phyloP scores from a whole-genome alignment of 2,113 vertebrate species.

The Hippopotamus amphibius region DNA sequence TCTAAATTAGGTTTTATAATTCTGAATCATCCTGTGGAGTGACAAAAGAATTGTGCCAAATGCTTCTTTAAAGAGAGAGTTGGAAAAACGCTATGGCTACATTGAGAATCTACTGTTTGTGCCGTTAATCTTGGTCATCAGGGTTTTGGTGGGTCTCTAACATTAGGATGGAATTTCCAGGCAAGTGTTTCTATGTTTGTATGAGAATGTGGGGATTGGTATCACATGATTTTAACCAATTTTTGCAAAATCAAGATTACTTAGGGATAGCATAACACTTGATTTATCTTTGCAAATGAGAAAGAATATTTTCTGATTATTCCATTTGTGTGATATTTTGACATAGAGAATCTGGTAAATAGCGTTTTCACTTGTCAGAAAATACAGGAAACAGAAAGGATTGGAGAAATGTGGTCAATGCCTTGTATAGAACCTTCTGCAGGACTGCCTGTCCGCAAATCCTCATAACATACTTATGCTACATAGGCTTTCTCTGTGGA shows the following conservation, averaged over 20 bases:
- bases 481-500: background rate
- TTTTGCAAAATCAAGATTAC: constrained; percentile 44
- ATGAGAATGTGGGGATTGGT: background rate
- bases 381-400: background rate
- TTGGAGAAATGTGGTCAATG: background rate
- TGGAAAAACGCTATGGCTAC: background rate
- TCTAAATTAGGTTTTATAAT: constrained; percentile 29
- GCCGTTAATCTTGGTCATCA: background rate
- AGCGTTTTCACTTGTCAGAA: constrained; percentile 12
- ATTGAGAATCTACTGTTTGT: background rate
- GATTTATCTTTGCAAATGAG: constrained; percentile 42
- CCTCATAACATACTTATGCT: background rate
- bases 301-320: constrained; percentile 23
- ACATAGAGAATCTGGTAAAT: background rate
- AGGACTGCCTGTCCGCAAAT: background rate
- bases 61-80: background rate
- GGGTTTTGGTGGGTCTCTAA: background rate
- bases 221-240: background rate
- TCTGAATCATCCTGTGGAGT: background rate
- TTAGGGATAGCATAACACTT: background rate
- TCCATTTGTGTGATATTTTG: background rate
- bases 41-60: background rate
- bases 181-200: background rate
- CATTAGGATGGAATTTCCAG: background rate
- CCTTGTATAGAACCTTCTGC: background rate